A percentile compares a stretch with the other conserved stretches of the same genome.
Evolutionary conservation across 2,888 invertebrate genomes (phyloP).

Genomic region (Stegophylla sp.): DNA sequence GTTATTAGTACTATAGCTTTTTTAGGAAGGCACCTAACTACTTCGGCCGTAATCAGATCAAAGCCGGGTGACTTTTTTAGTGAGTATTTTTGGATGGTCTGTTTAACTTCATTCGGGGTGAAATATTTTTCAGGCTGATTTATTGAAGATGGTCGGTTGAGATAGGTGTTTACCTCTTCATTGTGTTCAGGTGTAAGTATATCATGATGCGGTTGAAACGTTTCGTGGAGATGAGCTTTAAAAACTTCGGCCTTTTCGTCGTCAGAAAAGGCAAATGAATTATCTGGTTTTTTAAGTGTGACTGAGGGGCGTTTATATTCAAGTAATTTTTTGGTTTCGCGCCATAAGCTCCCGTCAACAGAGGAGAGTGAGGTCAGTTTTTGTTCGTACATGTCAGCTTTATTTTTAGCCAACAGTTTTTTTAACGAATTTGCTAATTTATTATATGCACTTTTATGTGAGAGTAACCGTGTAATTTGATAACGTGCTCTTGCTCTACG

Average conservation of each 20-base stretch:
- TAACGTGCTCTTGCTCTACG: constrained; percentile 4
- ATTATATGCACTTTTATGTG: constrained; percentile 11
- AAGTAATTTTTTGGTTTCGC: constrained; percentile 19
- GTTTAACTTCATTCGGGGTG: constrained; percentile 3
- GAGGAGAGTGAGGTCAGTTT: background rate
- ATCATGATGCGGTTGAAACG: constrained; percentile 4
- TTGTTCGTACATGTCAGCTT: background rate
- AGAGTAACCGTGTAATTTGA: background rate
- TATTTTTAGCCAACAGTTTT: background rate
- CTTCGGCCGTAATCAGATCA: background rate
- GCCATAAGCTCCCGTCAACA: background rate
- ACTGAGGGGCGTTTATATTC: background rate
- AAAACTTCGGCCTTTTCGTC: constrained; percentile 12
- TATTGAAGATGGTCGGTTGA: background rate
- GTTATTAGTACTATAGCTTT: too few species aligned
- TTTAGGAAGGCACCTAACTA: too few species aligned
- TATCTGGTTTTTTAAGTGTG: background rate
- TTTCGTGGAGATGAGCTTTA: background rate
- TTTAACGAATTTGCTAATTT: constrained; percentile 11
- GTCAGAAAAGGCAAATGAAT: constrained; percentile 5
- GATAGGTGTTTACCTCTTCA: background rate
- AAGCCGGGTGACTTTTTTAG: background rate
- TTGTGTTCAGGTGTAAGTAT: background rate
- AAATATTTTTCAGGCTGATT: background rate
- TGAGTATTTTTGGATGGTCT: constrained; percentile 9